Conservation (phyloP, 2,113 vertebrate genomes). For the Phycodurus eques region DNA sequence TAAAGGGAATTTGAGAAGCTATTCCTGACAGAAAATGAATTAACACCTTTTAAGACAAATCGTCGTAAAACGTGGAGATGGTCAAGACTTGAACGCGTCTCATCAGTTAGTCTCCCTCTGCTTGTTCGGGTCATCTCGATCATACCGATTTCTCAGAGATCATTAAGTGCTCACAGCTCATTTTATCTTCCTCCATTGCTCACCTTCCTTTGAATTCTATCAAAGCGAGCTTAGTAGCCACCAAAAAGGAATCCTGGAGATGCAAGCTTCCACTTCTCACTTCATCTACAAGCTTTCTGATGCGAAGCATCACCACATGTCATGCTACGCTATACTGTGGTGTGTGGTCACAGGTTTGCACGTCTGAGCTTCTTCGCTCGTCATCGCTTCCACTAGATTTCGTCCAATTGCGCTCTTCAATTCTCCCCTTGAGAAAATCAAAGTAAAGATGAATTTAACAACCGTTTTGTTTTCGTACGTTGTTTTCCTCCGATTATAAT, state of each 20-base stretch:
- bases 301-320: conserved; percentile 7
- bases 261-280: conserved; percentile 11
- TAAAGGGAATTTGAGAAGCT: conserved; percentile 94
- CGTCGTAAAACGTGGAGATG: conserved; percentile 67
- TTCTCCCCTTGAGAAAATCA: conserved; percentile 21
- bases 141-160: neutral
- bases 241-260: neutral
- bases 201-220: conserved; percentile 1
- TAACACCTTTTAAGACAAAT: conserved; percentile 73
- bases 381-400: conserved; percentile 41
- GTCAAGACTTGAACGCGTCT: conserved; percentile 73
- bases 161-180: neutral
- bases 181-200: neutral
- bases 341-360: conserved; percentile 19
- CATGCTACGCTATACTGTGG: conserved; percentile 27
- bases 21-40: conserved; percentile 63
- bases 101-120: conserved; percentile 24
- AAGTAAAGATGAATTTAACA: conserved; percentile 34
- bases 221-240: neutral
- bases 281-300: neutral
- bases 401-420: neutral
- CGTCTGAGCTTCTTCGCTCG: conserved; percentile 42
- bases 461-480: conserved; percentile 65
- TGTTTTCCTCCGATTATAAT: conserved; percentile 58
- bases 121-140: conserved; percentile 20